Evolutionary conservation across 2,113 vertebrate species (phyloP).

Genomic region (Lichenostomus cassidix): DNA sequence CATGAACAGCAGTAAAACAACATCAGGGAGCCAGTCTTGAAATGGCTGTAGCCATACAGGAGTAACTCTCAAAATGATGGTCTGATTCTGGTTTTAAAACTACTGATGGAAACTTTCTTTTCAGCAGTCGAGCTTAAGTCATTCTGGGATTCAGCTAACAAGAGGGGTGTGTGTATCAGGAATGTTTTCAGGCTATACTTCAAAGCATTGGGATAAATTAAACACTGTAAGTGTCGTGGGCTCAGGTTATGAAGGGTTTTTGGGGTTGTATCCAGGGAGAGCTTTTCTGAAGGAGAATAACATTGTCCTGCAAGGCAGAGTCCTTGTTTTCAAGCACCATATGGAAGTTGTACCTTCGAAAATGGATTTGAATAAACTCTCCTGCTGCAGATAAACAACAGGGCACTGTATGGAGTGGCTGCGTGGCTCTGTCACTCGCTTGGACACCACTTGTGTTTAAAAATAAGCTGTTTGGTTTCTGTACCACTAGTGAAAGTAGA

Average conservation of each 20-base stretch:
- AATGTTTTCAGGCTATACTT: neutral
- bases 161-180: neutral
- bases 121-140: neutral
- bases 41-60: accelerated
- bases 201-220: neutral
- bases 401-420: neutral
- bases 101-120: neutral
- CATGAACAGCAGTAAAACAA: neutral
- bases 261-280: neutral
- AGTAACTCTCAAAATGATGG: neutral
- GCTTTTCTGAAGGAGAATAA: neutral
- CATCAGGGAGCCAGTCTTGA: neutral
- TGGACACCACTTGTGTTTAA: neutral
- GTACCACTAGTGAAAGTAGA: neutral
- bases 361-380: accelerated
- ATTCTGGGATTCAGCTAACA: accelerated
- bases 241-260: neutral
- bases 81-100: neutral
- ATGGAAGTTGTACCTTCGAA: neutral
- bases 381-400: neutral
- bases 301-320: neutral
- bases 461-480: neutral
- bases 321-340: neutral
- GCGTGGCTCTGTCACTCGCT: neutral
- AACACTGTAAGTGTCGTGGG: accelerated